Base-by-base conservation (phyloP, 2,797 vertebrate genomes). In the Protosalanx chinensis region DNA sequence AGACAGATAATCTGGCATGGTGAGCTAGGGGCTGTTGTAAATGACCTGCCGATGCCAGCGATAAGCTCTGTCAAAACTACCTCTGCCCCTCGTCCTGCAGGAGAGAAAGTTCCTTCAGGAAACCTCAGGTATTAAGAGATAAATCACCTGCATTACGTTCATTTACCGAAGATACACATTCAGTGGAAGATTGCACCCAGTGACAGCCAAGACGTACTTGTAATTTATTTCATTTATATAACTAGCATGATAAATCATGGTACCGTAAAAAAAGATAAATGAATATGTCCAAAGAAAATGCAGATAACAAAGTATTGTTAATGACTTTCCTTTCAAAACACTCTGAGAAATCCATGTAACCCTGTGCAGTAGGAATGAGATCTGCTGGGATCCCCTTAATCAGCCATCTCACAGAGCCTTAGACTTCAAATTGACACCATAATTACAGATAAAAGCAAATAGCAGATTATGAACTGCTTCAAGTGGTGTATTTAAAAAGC, bases 371-470 rank as follows among this genome's bases (percentile, higher is more conserved):
- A 56, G 15, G 15, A 56, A 16, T 56, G 51, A 56, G 16, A 76
- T 70, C 60, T 46, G 60, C 35, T 66, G 49, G 64, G 29, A 59
- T 59, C 56, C 67, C 57, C 68, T 68, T 68, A 63, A 66, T 72
- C 77, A 67, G 77, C 63, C 70, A 64, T 72, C 72, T 83, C 70
- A 76, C 77, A 85, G 81, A 81, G 79, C 70, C 73, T 75, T 27
- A 69, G 79, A 72, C 66, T 67, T 68, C 70, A 67, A 74, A 81
- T 80, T 79, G 75, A 77, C 79, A 82, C 72, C 76, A 80, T 74
- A 62, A 74, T 84, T 80, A 78, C 76, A 87, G 81, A 87, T 82
- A 67, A 84, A 85, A 84, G 80, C 69, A 84, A 85, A 81, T 75
- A 72, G 71, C 75, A 72, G 70, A 79, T 78, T 78, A 72, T 72